These are phyloP conservation scores for Pristionchus arcanus DNA, from an alignment of 2,888 invertebrate species.

Conservation along the genomic window DNA sequence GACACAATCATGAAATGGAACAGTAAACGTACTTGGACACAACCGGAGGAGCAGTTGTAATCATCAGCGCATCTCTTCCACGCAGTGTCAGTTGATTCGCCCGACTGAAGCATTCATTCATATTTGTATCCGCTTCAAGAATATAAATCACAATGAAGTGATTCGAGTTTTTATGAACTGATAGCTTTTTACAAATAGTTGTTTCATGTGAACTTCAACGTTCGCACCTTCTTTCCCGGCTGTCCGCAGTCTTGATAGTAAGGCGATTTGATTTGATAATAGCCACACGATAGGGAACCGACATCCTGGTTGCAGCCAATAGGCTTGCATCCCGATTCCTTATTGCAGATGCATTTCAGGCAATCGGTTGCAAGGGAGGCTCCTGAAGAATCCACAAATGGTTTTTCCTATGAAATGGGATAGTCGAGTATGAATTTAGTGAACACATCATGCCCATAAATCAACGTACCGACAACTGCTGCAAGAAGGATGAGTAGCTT, in stretches of 20 bases:
- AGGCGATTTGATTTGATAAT: conserved; percentile 76
- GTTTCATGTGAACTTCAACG: background rate
- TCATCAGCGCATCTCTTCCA: conserved; percentile 67
- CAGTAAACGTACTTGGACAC: conserved; percentile 56
- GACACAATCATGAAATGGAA: background rate
- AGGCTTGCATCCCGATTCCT: conserved; percentile 72
- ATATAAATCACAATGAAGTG: too few relatives aligned
- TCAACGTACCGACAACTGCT: conserved; percentile 10
- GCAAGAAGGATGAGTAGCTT: conserved; percentile 27
- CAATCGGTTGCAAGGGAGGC: conserved; percentile 65
- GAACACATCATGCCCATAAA: too few relatives aligned
- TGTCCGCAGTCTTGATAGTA: conserved; percentile 77
- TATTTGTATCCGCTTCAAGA: background rate
- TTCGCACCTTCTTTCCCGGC: conserved; percentile 46
- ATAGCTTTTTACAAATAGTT: too few relatives aligned
- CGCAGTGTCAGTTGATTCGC: conserved; percentile 63
- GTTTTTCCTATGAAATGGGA: too few relatives aligned
- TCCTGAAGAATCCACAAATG: conserved; percentile 50
- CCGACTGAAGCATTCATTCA: conserved; percentile 58
- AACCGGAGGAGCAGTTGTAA: conserved; percentile 61
- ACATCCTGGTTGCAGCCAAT: conserved; percentile 74
- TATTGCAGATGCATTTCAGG: conserved; percentile 70
- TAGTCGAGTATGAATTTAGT: too few relatives aligned
- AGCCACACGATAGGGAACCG: conserved; percentile 75
- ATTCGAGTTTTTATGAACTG: too few relatives aligned